Conservation (phyloP, 2,113 vertebrate species). For the Jaculus jaculus region DNA sequence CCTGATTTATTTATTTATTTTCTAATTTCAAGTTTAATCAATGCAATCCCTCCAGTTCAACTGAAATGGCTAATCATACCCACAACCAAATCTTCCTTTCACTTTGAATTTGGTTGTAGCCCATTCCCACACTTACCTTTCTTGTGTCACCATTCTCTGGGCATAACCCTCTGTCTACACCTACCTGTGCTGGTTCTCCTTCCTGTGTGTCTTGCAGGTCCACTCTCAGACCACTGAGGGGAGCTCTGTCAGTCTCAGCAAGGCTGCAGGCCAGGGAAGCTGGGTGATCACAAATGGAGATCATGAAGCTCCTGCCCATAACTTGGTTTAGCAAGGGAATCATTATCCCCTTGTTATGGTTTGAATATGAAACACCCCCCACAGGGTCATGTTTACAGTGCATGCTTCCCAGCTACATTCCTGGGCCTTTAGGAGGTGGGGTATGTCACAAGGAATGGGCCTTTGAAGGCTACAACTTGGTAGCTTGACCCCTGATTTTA, state of each 20-base stretch:
- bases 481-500: neutral
- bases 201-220: too few species aligned
- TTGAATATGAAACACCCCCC: neutral
- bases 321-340: neutral
- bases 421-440: accelerated
- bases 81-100: neutral
- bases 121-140: accelerated
- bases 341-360: neutral
- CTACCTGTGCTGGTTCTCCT: neutral
- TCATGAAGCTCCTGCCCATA: neutral
- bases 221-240: slow-evolving; percentile 90
- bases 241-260: slow-evolving; percentile 91
- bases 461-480: neutral
- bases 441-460: neutral
- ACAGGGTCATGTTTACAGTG: neutral
- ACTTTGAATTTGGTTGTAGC: neutral
- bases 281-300: slow-evolving; percentile 84
- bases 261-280: slow-evolving; percentile 87
- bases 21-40: neutral
- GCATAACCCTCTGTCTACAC: neutral
- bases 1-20: neutral
- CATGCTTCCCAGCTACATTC: neutral
- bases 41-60: neutral
- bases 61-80: too few species aligned
- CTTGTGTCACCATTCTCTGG: neutral